phyloP scores from a whole-genome alignment of 92 coral and sea anemone genomes.

The Blastomussa wellsi region DNA sequence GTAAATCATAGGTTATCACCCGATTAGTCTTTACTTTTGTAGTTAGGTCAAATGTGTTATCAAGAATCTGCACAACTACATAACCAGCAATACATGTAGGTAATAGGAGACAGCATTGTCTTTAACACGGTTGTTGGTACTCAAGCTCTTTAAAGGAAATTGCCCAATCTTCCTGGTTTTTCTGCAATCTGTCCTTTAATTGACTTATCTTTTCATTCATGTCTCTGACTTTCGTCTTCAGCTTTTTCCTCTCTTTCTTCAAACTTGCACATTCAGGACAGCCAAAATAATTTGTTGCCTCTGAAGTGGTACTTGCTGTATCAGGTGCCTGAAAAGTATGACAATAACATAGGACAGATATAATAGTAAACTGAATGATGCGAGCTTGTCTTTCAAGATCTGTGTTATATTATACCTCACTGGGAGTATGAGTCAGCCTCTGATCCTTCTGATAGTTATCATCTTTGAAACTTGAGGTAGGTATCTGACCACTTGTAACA shows the following conservation, averaged over 20 bases:
- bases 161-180: constrained; percentile 40
- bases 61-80: constrained; percentile 28
- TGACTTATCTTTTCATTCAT: constrained; percentile 16
- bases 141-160: constrained; percentile 27
- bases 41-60: constrained; percentile 20
- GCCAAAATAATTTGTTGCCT: background rate
- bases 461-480: constrained; percentile 28
- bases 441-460: constrained; percentile 9
- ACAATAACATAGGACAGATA: background rate
- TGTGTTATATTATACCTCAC: constrained; percentile 17
- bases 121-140: constrained; percentile 43
- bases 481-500: constrained; percentile 20
- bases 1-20: constrained; percentile 26
- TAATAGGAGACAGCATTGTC: constrained; percentile 18
- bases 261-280: constrained; percentile 30
- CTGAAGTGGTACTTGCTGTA: constrained; percentile 2
- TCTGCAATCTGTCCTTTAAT: constrained; percentile 29
- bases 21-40: no score
- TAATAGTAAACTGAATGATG: background rate
- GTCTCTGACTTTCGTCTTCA: constrained; percentile 28
- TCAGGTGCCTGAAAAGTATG: constrained; percentile 35
- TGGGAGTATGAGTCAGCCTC: constrained; percentile 15
- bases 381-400: constrained; percentile 28
- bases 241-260: constrained; percentile 14
- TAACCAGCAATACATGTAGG: constrained; percentile 26